A percentile compares a stretch with the other conserved stretches of the same genome.
Conservation (phyloP, 2,113 vertebrate genomes). For the Haliaeetus leucogaster region DNA sequence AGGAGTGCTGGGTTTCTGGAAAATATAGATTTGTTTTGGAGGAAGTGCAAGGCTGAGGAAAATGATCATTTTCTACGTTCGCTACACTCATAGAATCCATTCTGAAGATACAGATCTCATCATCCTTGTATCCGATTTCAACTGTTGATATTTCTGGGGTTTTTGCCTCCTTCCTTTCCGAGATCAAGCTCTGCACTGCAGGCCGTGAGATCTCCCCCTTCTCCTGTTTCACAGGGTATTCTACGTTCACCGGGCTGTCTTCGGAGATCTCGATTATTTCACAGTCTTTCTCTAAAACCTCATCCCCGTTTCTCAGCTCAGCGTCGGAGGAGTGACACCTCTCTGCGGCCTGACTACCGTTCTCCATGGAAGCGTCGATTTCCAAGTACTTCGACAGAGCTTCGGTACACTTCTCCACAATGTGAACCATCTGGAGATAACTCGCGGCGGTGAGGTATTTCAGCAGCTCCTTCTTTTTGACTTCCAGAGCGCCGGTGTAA, state of each 20-base stretch:
- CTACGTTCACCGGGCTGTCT: conserved; percentile 62
- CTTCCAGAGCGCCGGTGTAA: conserved; percentile 81
- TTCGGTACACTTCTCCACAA: conserved; percentile 83
- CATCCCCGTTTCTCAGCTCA: conserved; percentile 49
- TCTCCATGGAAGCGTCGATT: conserved; percentile 72
- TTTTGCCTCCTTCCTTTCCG: conserved; percentile 58
- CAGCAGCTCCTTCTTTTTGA: conserved; percentile 80
- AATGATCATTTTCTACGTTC: conserved; percentile 61
- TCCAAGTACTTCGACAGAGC: conserved; percentile 79
- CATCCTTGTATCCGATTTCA: conserved; percentile 76
- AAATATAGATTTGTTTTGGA: conserved; percentile 78
- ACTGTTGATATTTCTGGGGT: conserved; percentile 71
- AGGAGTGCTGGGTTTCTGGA: conserved; percentile 79
- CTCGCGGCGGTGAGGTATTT: conserved; percentile 83
- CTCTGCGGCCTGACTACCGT: conserved; percentile 16
- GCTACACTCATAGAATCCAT: conserved; percentile 72
- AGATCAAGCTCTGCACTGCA: conserved; percentile 13
- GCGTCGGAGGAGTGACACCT: conserved; percentile 71
- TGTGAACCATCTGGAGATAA: conserved; percentile 85
- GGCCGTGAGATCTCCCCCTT: background rate
- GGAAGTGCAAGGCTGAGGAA: conserved; percentile 77
- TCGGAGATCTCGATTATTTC: conserved; percentile 82
- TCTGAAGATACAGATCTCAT: conserved; percentile 79
- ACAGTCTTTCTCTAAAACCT: conserved; percentile 71
- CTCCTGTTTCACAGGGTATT: conserved; percentile 71